Percentiles rank a stretch among this genome's conserved stretches.
These are phyloP conservation scores for Zaprionus kolodkinae DNA, from an alignment of 1,140 invertebrate genomes.

Conservation along the genomic window DNA sequence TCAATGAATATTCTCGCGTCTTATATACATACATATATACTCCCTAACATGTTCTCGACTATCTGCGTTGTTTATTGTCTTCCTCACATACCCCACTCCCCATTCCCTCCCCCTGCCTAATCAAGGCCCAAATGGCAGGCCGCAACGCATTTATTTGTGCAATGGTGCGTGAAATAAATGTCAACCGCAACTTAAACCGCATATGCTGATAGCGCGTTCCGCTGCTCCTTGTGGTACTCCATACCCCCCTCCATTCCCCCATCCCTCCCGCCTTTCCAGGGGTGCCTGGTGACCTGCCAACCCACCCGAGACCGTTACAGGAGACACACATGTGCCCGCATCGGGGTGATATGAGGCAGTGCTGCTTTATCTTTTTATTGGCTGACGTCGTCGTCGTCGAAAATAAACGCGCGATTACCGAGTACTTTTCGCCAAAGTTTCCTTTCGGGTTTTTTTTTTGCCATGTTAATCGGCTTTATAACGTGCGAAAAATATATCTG, in stretches of 20 bases:
- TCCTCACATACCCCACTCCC: too few relatives aligned
- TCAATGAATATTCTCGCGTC: constrained; percentile 7
- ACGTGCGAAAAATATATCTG: constrained; percentile 59
- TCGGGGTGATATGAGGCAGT: constrained; percentile 45
- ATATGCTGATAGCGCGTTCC: constrained; percentile 72
- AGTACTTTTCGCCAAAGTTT: constrained; percentile 47
- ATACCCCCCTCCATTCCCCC: background rate
- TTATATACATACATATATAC: background rate
- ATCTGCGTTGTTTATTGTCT: constrained; percentile 12
- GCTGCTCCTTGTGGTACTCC: constrained; percentile 2
- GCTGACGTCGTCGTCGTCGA: constrained; percentile 50
- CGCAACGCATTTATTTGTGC: constrained; percentile 80
- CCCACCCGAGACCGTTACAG: constrained; percentile 60
- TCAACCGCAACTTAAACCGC: constrained; percentile 82
- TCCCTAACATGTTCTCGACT: constrained; percentile 8
- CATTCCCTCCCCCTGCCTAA: background rate
- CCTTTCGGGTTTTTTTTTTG: constrained; percentile 31
- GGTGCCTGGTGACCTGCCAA: constrained; percentile 14
- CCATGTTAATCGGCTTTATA: constrained; percentile 47
- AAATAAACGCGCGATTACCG: constrained; percentile 21
- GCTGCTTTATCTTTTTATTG: constrained; percentile 77
- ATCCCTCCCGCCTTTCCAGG: background rate
- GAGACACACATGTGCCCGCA: constrained; percentile 35
- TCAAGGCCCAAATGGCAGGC: constrained; percentile 56
- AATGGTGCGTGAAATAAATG: constrained; percentile 80